Evolutionary conservation across 2,113 vertebrate species (phyloP).

Genomic region (Probosciger aterrimus): DNA sequence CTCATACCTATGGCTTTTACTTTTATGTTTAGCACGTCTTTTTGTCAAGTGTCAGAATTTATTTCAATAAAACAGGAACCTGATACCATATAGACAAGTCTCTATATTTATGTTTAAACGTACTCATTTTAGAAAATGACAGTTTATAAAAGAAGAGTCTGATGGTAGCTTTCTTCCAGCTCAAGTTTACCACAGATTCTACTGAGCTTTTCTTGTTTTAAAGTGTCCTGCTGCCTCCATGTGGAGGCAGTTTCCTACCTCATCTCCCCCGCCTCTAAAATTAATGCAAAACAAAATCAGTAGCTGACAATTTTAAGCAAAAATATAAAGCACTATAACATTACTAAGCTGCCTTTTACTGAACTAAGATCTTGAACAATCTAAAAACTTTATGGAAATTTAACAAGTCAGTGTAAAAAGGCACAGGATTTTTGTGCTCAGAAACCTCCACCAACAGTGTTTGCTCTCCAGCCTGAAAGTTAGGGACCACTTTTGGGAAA

Average conservation of each 20-base stretch:
- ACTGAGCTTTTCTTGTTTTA: constrained; percentile 11
- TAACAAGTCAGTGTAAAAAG: constrained; percentile 65
- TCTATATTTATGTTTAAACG: constrained; percentile 66
- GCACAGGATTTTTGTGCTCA: constrained; percentile 71
- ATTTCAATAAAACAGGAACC: constrained; percentile 65
- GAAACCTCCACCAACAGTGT: constrained; percentile 3
- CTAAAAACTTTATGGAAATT: constrained; percentile 59
- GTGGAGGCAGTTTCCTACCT: constrained; percentile 13
- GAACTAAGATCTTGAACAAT: constrained; percentile 54
- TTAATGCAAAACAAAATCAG: constrained; percentile 47
- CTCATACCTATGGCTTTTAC: constrained; percentile 79
- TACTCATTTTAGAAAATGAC: constrained; percentile 58
- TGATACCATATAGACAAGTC: constrained; percentile 69
- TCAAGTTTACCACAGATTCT: constrained; percentile 63
- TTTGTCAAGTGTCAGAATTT: constrained; percentile 62
- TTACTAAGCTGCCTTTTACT: constrained; percentile 49
- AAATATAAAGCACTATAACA: constrained; percentile 68
- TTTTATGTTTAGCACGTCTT: constrained; percentile 69
- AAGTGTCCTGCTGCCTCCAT: neutral
- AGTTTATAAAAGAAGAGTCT: constrained; percentile 53
- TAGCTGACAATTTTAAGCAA: constrained; percentile 58
- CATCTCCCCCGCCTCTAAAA: neutral
- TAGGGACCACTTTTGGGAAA: neutral
- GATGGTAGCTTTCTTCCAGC: constrained; percentile 61
- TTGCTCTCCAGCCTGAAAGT: neutral